Evolutionary conservation across 2,797 vertebrate genomes (phyloP).

Genomic region (Xiphorhynchus erythropygius): DNA sequence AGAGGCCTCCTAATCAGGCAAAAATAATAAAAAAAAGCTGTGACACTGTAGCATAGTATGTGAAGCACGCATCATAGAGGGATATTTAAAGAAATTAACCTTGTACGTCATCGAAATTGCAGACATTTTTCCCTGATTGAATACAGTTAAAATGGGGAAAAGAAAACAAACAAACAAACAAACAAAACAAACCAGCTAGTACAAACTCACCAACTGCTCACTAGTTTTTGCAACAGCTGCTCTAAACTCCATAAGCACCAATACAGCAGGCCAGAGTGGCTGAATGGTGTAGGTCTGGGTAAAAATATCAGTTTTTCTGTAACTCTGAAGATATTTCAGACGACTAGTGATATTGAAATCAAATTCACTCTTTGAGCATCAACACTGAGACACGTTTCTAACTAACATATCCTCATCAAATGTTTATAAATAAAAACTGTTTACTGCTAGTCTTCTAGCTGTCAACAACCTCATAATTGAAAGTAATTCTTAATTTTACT

Average conservation of each 20-base stretch:
- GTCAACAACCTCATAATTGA: background rate
- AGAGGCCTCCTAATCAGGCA: background rate
- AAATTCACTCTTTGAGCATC: background rate
- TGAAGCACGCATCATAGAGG: background rate
- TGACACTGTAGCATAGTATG: background rate
- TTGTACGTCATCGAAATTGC: background rate
- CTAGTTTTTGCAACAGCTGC: background rate
- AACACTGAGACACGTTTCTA: background rate
- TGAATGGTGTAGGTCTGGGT: background rate
- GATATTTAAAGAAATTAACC: background rate
- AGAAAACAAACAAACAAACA: background rate
- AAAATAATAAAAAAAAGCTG: background rate
- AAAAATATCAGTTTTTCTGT: background rate
- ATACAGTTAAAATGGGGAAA: background rate
- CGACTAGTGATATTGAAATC: background rate
- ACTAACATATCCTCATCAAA: background rate
- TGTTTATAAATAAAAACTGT: background rate
- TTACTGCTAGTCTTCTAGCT: background rate
- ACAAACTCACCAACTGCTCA: constrained; percentile 14
- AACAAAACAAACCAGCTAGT: background rate
- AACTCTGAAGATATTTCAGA: background rate
- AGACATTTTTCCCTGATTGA: background rate
- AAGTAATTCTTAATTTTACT: constrained; percentile 19
- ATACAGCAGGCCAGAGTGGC: background rate
- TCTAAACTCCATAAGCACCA: background rate